Evolutionary conservation across 2,888 invertebrate species (phyloP).

Genomic region (Dioctria rufipes): DNA sequence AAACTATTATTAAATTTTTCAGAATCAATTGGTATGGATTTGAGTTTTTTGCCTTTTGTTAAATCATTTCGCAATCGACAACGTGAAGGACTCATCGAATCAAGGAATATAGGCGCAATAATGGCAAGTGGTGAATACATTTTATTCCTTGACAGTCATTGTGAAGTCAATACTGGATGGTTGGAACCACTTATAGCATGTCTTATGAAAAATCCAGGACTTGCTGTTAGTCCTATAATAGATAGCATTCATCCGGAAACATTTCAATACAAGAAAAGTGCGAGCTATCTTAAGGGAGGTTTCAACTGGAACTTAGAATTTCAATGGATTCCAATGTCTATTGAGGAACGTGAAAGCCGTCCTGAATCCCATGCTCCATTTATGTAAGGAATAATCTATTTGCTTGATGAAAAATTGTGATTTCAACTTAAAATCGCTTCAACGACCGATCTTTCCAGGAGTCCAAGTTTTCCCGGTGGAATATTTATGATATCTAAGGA

Average conservation of each 20-base stretch:
- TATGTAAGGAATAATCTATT: conserved; percentile 40
- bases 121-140: conserved; percentile 68
- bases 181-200: conserved; percentile 70
- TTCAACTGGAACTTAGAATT: conserved; percentile 73
- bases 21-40: conserved; percentile 51
- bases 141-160: conserved; percentile 71
- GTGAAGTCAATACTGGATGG: conserved; percentile 71
- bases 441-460: conserved; percentile 59
- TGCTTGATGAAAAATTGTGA: background rate
- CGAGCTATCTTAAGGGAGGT: conserved; percentile 70
- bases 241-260: conserved; percentile 71
- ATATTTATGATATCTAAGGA: conserved; percentile 70
- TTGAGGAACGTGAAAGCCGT: conserved; percentile 58
- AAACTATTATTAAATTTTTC: background rate
- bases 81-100: conserved; percentile 69
- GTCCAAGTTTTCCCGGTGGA: conserved; percentile 69
- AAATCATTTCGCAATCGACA: conserved; percentile 62
- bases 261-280: conserved; percentile 68
- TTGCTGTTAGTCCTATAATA: conserved; percentile 71
- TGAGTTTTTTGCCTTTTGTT: conserved; percentile 56
- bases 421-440: conserved; percentile 29
- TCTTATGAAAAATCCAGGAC: conserved; percentile 59
- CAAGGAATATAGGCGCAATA: conserved; percentile 69
- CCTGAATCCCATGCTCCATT: conserved; percentile 20
- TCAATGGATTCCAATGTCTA: conserved; percentile 69